A percentile compares a stretch with the other conserved stretches of the same genome.
phyloP scores from a whole-genome alignment of 2,797 vertebrate genomes.

The Distichodus sexfasciatus region DNA sequence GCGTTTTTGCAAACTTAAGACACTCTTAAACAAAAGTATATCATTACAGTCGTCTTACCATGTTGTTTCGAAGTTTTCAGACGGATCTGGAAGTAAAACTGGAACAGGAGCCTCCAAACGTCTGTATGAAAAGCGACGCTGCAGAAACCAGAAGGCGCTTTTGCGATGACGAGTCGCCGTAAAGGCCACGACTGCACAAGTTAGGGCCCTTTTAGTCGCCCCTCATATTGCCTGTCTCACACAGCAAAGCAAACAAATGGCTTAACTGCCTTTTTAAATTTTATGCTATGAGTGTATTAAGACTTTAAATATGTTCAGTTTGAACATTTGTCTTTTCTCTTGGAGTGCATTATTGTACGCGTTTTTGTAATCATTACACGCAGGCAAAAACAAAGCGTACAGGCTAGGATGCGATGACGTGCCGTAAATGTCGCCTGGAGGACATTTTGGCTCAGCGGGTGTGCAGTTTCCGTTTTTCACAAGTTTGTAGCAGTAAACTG shows the following conservation, averaged over 20 bases:
- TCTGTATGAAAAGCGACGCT: slow-evolving; percentile 45
- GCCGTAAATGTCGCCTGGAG: slow-evolving; percentile 22
- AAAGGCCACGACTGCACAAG: slow-evolving; percentile 78
- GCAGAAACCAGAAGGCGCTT: slow-evolving; percentile 53
- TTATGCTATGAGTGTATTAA: background rate
- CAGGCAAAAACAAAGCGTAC: too few relatives aligned
- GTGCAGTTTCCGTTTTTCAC: slow-evolving; percentile 1
- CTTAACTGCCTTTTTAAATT: background rate
- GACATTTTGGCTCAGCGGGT: slow-evolving; percentile 68
- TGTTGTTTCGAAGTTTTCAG: slow-evolving; percentile 42
- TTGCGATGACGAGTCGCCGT: slow-evolving; percentile 68
- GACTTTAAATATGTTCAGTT: too few relatives aligned
- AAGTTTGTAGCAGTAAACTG: background rate
- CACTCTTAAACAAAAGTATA: background rate
- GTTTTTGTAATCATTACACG: too few relatives aligned
- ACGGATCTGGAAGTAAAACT: background rate
- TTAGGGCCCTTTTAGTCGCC: slow-evolving; percentile 58
- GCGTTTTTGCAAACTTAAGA: background rate
- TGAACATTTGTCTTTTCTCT: too few relatives aligned
- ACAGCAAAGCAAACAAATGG: background rate
- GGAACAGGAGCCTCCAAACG: slow-evolving; percentile 34
- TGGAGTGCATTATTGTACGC: too few relatives aligned
- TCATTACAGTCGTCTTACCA: slow-evolving; percentile 59
- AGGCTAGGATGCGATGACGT: background rate
- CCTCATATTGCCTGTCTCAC: slow-evolving; percentile 56